Evolutionary conservation across 1,140 invertebrate genomes (phyloP).

Genomic region (Periplaneta americana): DNA sequence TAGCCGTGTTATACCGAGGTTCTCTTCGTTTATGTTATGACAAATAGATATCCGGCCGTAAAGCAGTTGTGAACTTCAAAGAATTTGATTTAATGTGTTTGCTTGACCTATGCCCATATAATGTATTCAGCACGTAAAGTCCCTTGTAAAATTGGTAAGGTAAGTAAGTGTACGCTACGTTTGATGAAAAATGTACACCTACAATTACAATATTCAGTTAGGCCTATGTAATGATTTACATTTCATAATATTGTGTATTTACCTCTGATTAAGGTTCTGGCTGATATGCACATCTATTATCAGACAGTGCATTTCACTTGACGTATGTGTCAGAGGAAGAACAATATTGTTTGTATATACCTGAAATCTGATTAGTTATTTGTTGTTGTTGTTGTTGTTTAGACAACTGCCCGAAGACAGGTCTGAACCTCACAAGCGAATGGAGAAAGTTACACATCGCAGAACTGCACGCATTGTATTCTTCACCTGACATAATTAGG

Average conservation of each 20-base stretch:
- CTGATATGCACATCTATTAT: too few relatives aligned
- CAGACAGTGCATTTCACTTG: too few relatives aligned
- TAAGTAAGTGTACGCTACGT: background rate
- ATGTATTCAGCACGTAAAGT: background rate
- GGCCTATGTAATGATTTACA: background rate
- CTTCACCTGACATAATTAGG: too few relatives aligned
- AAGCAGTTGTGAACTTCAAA: background rate
- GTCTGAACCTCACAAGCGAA: too few relatives aligned
- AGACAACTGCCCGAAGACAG: too few relatives aligned
- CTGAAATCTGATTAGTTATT: too few relatives aligned
- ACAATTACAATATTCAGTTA: background rate
- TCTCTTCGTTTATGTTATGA: background rate
- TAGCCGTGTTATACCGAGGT: background rate
- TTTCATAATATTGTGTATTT: background rate
- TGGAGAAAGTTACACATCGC: too few relatives aligned
- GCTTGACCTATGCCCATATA: background rate
- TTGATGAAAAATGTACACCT: background rate
- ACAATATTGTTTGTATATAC: too few relatives aligned
- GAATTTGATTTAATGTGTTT: background rate
- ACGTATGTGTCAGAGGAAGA: too few relatives aligned
- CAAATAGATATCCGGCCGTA: background rate
- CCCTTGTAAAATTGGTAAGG: background rate
- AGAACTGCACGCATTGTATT: too few relatives aligned
- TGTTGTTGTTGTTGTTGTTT: too few relatives aligned
- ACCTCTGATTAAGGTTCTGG: too few relatives aligned